These are phyloP conservation scores for Balaeniceps rex DNA, from an alignment of 2,113 vertebrate species.

Conservation along the genomic window DNA sequence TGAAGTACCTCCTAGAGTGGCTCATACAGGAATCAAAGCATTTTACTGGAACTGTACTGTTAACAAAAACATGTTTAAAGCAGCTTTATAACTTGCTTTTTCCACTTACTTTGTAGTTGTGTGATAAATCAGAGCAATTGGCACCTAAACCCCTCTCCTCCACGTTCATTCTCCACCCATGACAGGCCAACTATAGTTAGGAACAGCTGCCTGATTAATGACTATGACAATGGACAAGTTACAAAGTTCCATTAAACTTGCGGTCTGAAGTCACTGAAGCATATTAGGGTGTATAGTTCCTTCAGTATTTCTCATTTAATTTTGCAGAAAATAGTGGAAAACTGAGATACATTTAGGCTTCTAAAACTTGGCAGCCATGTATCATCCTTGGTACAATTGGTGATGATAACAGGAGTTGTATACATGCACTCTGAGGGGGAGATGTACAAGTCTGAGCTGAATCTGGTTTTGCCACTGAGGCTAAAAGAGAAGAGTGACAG, in stretches of 20 bases:
- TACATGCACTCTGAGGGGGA: background rate
- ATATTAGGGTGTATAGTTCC: background rate
- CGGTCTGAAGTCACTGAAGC: background rate
- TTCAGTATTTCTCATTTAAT: background rate
- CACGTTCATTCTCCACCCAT: background rate
- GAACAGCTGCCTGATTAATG: conserved; percentile 55
- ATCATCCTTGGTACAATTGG: background rate
- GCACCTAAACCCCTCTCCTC: background rate
- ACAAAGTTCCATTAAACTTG: background rate
- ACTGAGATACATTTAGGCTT: background rate
- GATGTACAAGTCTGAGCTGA: background rate
- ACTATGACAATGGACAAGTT: conserved; percentile 1
- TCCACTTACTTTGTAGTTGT: background rate
- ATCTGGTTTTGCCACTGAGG: conserved; percentile 26
- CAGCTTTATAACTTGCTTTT: background rate
- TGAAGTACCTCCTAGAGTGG: background rate
- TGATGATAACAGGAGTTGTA: background rate
- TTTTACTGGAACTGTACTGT: background rate
- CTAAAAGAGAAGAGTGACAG: conserved; percentile 53
- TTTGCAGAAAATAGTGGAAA: background rate
- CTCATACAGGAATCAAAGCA: background rate
- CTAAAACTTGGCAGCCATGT: background rate
- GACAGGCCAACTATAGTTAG: conserved; percentile 61
- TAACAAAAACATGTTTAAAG: background rate
- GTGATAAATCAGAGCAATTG: background rate